Evolutionary conservation across 2,888 invertebrate species (phyloP).

Genomic region (Cephus sareptanus): DNA sequence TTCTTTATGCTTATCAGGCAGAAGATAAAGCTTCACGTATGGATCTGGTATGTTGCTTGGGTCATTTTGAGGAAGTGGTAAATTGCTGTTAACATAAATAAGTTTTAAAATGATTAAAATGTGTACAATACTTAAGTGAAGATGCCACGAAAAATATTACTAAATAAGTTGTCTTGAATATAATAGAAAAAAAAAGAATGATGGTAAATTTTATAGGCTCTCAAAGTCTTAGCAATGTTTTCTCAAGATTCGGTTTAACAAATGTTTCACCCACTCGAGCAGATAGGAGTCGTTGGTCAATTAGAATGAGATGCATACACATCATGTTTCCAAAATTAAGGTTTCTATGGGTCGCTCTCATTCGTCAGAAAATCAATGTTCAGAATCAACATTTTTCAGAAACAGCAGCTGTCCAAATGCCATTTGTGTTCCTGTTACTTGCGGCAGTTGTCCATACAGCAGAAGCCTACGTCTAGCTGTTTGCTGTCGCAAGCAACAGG

Average conservation of each 20-base stretch:
- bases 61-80: constrained; percentile 78
- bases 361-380: too few species aligned
- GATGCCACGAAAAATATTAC: constrained; percentile 15
- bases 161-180: constrained; percentile 1
- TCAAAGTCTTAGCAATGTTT: background rate
- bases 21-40: constrained; percentile 87
- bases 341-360: background rate
- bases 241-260: background rate
- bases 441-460: too few species aligned
- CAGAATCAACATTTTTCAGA: too few species aligned
- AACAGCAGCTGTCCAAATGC: too few species aligned
- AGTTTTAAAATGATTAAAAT: constrained; percentile 2
- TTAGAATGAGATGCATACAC: background rate
- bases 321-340: background rate
- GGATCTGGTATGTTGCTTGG: constrained; percentile 88
- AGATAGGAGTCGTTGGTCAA: background rate
- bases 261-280: background rate
- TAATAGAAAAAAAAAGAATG: background rate
- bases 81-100: constrained; percentile 70
- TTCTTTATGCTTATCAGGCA: constrained; percentile 87
- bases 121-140: constrained; percentile 8
- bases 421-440: too few species aligned
- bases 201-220: too few species aligned
- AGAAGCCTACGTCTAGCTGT: too few species aligned
- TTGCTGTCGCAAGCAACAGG: too few species aligned